phyloP scores from a whole-genome alignment of 2,113 vertebrate species.

The Alethe diademata region DNA sequence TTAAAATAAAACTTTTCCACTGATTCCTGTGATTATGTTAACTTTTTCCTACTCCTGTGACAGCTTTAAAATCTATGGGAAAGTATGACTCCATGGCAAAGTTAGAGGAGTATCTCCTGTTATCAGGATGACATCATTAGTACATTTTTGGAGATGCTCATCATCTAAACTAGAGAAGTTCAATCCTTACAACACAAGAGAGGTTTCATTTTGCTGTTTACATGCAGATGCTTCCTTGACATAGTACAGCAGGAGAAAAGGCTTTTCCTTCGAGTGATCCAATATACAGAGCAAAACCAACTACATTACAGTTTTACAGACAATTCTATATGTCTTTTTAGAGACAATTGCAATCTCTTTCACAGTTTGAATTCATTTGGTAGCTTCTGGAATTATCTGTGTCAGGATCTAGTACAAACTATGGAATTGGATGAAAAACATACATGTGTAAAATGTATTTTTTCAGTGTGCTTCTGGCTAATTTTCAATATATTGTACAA shows the following conservation, averaged over 20 bases:
- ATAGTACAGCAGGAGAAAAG: not conserved
- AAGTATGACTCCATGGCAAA: not conserved
- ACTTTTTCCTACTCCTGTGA: not conserved
- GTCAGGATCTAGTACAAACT: not conserved
- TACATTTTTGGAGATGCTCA: not conserved
- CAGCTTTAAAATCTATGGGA: not conserved
- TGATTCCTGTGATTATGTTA: not conserved
- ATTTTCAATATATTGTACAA: conserved; percentile 29
- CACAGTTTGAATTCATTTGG: not conserved
- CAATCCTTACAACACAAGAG: not conserved
- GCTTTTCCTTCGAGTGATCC: not conserved
- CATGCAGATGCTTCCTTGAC: conserved; percentile 1
- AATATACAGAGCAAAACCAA: not conserved
- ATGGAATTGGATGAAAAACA: not conserved
- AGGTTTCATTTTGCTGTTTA: not conserved
- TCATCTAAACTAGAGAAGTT: not conserved
- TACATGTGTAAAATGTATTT: not conserved
- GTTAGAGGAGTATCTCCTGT: not conserved
- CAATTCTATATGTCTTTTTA: not conserved
- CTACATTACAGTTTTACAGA: not conserved
- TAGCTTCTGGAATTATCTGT: not conserved
- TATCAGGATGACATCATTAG: not conserved
- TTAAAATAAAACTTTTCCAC: not conserved
- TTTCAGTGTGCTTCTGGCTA: not conserved
- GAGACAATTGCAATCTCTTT: not conserved